Percentiles rank a stretch among this genome's conserved stretches.
phyloP scores from a whole-genome alignment of 2,113 vertebrate species.

The Mastomys coucha region DNA sequence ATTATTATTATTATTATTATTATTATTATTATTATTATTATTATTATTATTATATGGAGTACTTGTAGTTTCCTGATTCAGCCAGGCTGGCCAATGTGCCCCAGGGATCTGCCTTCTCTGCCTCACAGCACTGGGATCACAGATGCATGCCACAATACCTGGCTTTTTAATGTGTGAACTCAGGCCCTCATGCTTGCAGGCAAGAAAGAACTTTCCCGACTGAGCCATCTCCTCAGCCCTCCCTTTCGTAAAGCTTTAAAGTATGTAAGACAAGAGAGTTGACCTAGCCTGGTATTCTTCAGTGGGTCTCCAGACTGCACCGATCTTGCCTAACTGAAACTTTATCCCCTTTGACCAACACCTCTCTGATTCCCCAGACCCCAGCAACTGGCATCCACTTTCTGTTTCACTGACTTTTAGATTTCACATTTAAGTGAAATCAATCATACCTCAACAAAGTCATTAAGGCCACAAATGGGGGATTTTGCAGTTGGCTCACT shows the following conservation, averaged over 20 bases:
- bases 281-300: accelerated
- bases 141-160: not conserved
- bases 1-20: no score
- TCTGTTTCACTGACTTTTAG: not conserved
- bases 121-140: not conserved
- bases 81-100: not conserved
- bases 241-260: not conserved
- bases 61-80: not conserved
- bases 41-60: not conserved
- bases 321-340: not conserved
- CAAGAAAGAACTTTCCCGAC: not conserved
- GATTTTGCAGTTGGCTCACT: not conserved
- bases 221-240: no score
- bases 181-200: not conserved
- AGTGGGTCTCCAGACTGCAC: not conserved
- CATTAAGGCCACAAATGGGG: not conserved
- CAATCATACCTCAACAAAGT: not conserved
- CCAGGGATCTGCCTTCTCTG: not conserved
- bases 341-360: not conserved
- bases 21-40: not conserved
- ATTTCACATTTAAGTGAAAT: not conserved
- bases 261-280: not conserved
- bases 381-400: not conserved
- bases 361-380: not conserved
- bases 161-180: not conserved